phyloP scores from a whole-genome alignment of 2,797 vertebrate species.

The Helostoma temminkii region DNA sequence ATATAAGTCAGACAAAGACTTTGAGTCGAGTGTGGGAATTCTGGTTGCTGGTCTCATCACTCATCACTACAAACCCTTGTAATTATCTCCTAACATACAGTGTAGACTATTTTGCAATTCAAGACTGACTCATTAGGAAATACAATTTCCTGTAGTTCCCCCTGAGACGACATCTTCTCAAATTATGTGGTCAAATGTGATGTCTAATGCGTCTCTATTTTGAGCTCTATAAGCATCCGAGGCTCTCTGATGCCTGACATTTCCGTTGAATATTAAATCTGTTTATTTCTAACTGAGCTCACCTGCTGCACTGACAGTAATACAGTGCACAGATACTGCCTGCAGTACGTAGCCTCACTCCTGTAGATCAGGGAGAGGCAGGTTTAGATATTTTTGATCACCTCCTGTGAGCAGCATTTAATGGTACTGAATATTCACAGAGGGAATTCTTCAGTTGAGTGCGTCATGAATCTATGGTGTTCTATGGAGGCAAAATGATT shows the following conservation, averaged over 20 bases:
- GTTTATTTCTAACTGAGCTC: slow-evolving; percentile 18
- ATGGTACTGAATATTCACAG: slow-evolving; percentile 31
- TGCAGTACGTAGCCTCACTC: not conserved
- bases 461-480: slow-evolving; percentile 31
- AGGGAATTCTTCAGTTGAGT: slow-evolving; percentile 39
- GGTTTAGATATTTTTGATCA: slow-evolving; percentile 17
- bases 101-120: slow-evolving; percentile 21
- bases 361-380: slow-evolving; percentile 2
- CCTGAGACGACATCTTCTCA: slow-evolving; percentile 7
- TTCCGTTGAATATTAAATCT: slow-evolving; percentile 11
- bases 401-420: slow-evolving; percentile 27
- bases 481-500: slow-evolving; percentile 23
- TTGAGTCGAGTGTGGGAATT: slow-evolving; percentile 5
- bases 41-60: not conserved
- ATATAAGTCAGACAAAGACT: not conserved
- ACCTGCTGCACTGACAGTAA: not conserved
- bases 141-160: slow-evolving; percentile 20
- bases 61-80: slow-evolving; percentile 11
- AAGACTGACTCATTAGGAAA: slow-evolving; percentile 36
- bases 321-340: not conserved
- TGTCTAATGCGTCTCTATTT: slow-evolving; percentile 10
- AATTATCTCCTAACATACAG: slow-evolving; percentile 22
- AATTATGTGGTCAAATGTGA: slow-evolving; percentile 12
- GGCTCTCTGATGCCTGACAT: slow-evolving; percentile 21
- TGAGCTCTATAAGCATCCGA: slow-evolving; percentile 13